Base-by-base conservation (phyloP, 2,113 vertebrate species). In the Todiramphus chloris region DNA sequence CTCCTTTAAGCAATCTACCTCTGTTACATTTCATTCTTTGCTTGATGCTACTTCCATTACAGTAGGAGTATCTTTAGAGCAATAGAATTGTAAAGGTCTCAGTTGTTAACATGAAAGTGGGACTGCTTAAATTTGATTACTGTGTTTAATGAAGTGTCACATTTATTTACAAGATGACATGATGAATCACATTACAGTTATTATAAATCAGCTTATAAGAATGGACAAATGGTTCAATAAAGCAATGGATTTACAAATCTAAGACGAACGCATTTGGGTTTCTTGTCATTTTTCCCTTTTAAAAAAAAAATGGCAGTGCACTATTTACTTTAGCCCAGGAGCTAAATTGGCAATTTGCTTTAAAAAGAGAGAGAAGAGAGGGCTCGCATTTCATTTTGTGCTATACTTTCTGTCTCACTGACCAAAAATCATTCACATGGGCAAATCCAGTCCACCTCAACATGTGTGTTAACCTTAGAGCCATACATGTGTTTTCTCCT, bases 111-210 rank as follows among this genome's bases (percentile, higher is more conserved):
- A 97, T 63, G 85, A 77, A 96, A 96, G 95, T 93, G 96, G 97
- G 93, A 84, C 93, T 95, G 97, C 96, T 97, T 97, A 97, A 95
- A 98, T 97, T 95, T 98, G 98, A 98, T 98, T 97, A 98, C 97
- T 83, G 97, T 97, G 98, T 97, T 98, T 98, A 98, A 98, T 97
- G 98, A 98, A 98, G 98, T 98, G 98, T 97, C 93, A 35, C 97
- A 92, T 98, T 97, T 98, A 98, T 98, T 98, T 98, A 98, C 97
- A 97, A 97, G 96, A 97, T 96, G 97, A 96, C 96, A 94, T 95
- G 97, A 98, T 97, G 97, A 97, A 98, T 97, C 97, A 92, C 93
- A 83, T 97, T 94, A 95, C 16, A 48, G 94, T 93, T 70, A 95
- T 96, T 97, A 93, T 97, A 96, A 97, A 96, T 98, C 98, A 97